Conservation (phyloP, 2,113 vertebrate genomes). For the Neodon shergylaensis region DNA sequence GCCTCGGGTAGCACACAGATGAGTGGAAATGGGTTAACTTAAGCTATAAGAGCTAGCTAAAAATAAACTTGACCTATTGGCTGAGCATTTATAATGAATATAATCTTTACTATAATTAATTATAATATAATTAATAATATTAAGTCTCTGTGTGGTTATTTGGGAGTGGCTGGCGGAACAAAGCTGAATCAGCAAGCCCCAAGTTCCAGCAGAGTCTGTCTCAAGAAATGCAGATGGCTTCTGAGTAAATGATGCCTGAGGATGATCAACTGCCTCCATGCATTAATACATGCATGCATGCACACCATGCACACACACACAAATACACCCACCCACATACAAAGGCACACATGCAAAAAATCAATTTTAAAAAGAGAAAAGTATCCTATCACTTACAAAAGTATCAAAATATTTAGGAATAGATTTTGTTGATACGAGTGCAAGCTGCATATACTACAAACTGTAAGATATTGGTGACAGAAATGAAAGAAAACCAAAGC, state of each 20-base stretch:
- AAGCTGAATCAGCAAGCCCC: not conserved
- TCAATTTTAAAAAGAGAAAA: not conserved
- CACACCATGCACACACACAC: too few relatives aligned
- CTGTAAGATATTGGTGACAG: not conserved
- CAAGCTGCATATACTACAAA: not conserved
- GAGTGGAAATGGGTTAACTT: not conserved
- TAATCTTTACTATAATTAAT: not conserved
- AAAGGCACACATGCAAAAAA: not conserved
- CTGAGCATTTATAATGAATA: not conserved
- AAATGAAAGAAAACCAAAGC: not conserved
- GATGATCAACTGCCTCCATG: too few relatives aligned
- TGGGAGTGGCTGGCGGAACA: too few relatives aligned
- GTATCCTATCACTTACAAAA: not conserved
- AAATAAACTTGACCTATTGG: not conserved
- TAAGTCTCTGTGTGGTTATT: too few relatives aligned
- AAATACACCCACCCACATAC: not conserved
- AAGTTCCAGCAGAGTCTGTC: not conserved
- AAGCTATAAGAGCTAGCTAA: not conserved
- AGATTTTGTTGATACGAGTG: not conserved
- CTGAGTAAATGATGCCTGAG: not conserved
- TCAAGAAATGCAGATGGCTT: not conserved
- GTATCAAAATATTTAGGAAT: conserved; percentile 14
- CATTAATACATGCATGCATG: too few relatives aligned
- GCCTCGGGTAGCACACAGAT: not conserved
- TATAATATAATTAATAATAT: too few relatives aligned